Percentiles rank a stretch among this genome's conserved stretches.
Evolutionary conservation across 2,797 vertebrate genomes (phyloP).

Genomic region (Sebastes hubbsi): DNA sequence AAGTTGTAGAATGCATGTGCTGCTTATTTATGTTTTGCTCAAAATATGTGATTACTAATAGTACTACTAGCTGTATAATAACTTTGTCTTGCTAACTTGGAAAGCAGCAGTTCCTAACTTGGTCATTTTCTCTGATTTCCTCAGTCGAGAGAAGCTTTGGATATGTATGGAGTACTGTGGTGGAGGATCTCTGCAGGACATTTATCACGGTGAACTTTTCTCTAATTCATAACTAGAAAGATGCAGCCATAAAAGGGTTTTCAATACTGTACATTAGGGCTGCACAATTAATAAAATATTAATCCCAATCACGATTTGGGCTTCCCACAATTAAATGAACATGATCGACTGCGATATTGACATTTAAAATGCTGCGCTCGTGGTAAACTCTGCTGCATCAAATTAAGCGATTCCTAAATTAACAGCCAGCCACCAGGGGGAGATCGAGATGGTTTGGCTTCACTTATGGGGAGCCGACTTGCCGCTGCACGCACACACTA

Average conservation of each 20-base stretch:
- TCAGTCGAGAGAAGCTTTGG: conserved; percentile 98
- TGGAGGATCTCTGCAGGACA: conserved; percentile 98
- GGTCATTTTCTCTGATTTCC: background rate
- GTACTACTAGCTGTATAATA: background rate
- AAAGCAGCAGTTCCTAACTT: background rate
- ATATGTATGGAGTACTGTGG: conserved; percentile 99
- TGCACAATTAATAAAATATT: no score
- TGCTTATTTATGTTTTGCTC: background rate
- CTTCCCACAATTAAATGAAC: no score
- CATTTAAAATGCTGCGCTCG: no score
- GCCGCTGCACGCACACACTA: no score
- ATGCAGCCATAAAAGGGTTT: background rate
- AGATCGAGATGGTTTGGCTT: no score
- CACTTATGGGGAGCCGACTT: no score
- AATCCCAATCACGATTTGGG: no score
- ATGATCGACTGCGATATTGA: no score
- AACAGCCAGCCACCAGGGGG: no score
- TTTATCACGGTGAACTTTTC: conserved; percentile 90
- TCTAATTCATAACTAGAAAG: background rate
- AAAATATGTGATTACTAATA: background rate
- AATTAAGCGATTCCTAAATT: no score
- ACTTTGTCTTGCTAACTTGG: background rate
- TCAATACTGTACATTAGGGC: background rate
- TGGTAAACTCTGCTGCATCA: no score
- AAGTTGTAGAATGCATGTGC: background rate